Conservation (phyloP, 2,888 invertebrate species). For the Orgyia antiqua region DNA sequence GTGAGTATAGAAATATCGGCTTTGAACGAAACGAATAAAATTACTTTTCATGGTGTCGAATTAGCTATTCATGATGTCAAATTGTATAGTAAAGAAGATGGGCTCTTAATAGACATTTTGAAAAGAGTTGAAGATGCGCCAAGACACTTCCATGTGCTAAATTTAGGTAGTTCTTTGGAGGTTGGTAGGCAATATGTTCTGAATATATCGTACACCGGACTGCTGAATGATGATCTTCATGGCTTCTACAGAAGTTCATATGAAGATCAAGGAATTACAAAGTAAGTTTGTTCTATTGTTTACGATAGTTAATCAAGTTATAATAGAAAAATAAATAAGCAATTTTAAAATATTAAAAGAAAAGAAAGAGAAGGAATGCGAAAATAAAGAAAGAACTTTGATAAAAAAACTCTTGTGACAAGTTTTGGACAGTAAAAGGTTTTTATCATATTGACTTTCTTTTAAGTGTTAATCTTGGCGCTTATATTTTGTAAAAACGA, state of each 20-base stretch:
- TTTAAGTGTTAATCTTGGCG: no score
- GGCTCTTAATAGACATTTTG: slow-evolving; percentile 43
- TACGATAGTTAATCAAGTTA: background rate
- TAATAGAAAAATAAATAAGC: no score
- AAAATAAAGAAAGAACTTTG: no score
- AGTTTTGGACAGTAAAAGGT: no score
- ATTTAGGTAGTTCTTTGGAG: slow-evolving; percentile 76
- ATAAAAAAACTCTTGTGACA: no score
- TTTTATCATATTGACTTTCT: no score
- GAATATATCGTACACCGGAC: slow-evolving; percentile 83
- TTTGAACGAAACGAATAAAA: slow-evolving; percentile 78
- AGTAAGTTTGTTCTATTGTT: slow-evolving; percentile 62
- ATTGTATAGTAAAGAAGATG: slow-evolving; percentile 64
- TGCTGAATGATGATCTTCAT: slow-evolving; percentile 85
- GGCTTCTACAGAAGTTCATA: slow-evolving; percentile 93
- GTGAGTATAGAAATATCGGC: slow-evolving; percentile 81
- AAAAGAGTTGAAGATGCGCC: slow-evolving; percentile 75
- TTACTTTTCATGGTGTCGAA: slow-evolving; percentile 87
- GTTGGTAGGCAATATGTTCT: slow-evolving; percentile 81
- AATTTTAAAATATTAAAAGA: no score
- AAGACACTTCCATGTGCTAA: slow-evolving; percentile 84
- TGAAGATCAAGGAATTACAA: slow-evolving; percentile 81
- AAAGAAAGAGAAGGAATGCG: no score
- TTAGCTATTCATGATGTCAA: slow-evolving; percentile 80
- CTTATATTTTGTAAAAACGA: no score